phyloP scores from a whole-genome alignment of 92 coral and sea anemone genomes.

The Plumapathes pennacea region DNA sequence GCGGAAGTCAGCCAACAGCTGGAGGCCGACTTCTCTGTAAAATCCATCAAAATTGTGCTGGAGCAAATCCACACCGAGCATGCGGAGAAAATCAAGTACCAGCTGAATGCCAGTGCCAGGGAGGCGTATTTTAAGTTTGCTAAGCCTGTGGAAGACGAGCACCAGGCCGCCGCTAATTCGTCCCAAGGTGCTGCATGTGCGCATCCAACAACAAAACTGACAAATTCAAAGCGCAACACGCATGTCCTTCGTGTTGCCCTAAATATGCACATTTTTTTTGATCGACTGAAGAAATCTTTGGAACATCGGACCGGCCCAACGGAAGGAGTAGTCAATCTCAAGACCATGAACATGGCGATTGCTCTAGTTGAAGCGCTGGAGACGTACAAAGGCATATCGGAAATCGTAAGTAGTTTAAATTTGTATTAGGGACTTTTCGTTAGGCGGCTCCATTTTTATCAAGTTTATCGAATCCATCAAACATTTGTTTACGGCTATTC shows the following conservation, averaged over 20 bases:
- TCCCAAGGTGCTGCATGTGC: background rate
- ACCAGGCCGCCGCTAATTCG: no score
- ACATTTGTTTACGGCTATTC: no score
- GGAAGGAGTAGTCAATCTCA: slow-evolving; percentile 1
- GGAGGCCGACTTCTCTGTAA: slow-evolving; percentile 13
- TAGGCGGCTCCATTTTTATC: no score
- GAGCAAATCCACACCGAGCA: slow-evolving; percentile 58
- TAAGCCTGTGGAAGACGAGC: slow-evolving; percentile 44
- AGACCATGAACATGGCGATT: slow-evolving; percentile 50
- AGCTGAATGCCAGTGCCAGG: slow-evolving; percentile 28
- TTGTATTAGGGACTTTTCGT: no score
- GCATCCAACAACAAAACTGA: background rate
- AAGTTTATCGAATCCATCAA: no score
- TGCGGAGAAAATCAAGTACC: slow-evolving; percentile 21
- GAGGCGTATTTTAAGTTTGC: slow-evolving; percentile 60
- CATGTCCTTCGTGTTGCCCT: slow-evolving; percentile 42
- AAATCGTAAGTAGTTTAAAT: slow-evolving; percentile 43
- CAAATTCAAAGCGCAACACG: slow-evolving; percentile 36
- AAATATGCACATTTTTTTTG: slow-evolving; percentile 47
- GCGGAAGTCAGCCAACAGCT: slow-evolving; percentile 11
- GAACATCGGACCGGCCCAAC: slow-evolving; percentile 27
- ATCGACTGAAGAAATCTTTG: slow-evolving; percentile 22
- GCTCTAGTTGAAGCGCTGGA: slow-evolving; percentile 40
- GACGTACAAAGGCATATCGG: slow-evolving; percentile 52
- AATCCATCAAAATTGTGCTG: slow-evolving; percentile 21